Percentiles rank a stretch among this genome's conserved stretches.
These are phyloP conservation scores for Conchocele bisecta DNA, from an alignment of 2,888 invertebrate species.

Conservation along the genomic window DNA sequence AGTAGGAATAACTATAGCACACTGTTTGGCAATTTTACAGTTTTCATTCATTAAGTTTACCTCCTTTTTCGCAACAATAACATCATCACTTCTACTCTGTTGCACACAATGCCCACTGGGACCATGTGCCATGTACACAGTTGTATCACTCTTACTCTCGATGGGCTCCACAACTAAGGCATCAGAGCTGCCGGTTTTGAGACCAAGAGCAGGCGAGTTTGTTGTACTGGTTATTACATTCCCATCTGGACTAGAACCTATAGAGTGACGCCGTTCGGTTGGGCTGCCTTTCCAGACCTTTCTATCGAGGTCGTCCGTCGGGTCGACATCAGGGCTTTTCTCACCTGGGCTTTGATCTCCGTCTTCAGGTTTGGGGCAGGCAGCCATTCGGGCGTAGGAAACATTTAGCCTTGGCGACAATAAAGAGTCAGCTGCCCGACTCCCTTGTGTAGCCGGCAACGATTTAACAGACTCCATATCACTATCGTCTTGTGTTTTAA, in stretches of 20 bases:
- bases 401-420: constrained; percentile 64
- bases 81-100: constrained; percentile 5
- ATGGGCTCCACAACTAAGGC: too few relatives aligned
- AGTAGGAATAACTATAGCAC: constrained; percentile 19
- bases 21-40: constrained; percentile 22
- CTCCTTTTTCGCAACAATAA: constrained; percentile 24
- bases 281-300: constrained; percentile 76
- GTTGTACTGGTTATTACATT: constrained; percentile 8
- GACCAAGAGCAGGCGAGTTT: neutral
- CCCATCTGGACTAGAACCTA: constrained; percentile 75
- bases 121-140: neutral
- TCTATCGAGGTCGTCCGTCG: constrained; percentile 32
- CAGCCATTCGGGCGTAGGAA: constrained; percentile 78
- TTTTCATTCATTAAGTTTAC: constrained; percentile 25
- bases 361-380: constrained; percentile 39
- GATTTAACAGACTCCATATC: constrained; percentile 79
- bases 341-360: constrained; percentile 26
- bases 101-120: neutral
- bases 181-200: too few relatives aligned
- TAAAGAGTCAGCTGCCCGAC: constrained; percentile 34
- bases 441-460: constrained; percentile 68
- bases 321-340: neutral
- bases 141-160: neutral
- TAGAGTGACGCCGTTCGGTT: constrained; percentile 75
- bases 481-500: constrained; percentile 74